Evolutionary conservation across 1,140 invertebrate genomes (phyloP).

Genomic region (Brachionus asplanchnoidis): DNA sequence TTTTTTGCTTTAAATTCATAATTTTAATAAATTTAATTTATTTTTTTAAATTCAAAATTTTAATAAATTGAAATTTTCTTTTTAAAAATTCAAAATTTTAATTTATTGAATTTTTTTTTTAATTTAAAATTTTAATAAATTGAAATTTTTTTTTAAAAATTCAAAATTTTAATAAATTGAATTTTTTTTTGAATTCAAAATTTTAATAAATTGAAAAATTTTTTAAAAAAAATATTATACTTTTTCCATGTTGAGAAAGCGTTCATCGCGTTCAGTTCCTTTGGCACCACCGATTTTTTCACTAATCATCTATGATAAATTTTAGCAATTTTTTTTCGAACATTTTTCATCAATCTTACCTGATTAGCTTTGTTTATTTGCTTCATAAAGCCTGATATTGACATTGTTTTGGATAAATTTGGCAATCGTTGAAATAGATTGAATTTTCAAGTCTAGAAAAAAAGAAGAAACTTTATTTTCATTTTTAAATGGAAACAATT

Average conservation of each 20-base stretch:
- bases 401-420: conserved; percentile 64
- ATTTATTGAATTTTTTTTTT: too few relatives aligned
- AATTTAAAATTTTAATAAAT: too few relatives aligned
- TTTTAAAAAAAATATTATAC: conserved; percentile 59
- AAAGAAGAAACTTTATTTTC: background rate
- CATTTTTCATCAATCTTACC: conserved; percentile 60
- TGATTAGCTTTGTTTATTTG: conserved; percentile 98
- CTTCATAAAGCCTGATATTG: conserved; percentile 92
- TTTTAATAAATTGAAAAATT: background rate
- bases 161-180: too few relatives aligned
- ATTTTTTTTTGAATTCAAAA: too few relatives aligned
- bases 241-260: conserved; percentile 98
- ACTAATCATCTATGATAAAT: conserved; percentile 81
- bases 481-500: background rate
- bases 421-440: background rate
- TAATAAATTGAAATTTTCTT: conserved; percentile 64
- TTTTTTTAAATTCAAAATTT: too few relatives aligned
- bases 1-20: too few relatives aligned
- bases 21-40: too few relatives aligned
- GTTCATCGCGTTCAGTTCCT: conserved; percentile 95
- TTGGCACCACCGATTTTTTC: conserved; percentile 99
- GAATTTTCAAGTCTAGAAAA: background rate
- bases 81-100: too few relatives aligned
- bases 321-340: background rate
- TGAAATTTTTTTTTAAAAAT: conserved; percentile 44